Evolutionary conservation across 2,797 vertebrate species (phyloP).

Genomic region (Craterocephalus amniculus): DNA sequence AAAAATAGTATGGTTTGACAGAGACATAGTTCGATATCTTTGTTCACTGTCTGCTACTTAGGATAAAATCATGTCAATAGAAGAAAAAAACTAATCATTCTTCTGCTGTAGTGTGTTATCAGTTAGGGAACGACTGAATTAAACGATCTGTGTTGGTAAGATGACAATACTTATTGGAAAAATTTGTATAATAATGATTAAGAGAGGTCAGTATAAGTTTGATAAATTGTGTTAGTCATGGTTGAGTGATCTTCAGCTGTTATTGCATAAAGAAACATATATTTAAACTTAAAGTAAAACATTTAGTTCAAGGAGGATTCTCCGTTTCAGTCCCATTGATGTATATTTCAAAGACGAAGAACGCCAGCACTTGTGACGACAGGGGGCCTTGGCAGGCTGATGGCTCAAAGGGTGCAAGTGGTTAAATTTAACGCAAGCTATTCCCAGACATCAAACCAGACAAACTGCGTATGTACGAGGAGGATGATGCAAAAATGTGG

Average conservation of each 20-base stretch:
- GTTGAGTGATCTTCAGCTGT: neutral
- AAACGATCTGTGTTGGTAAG: neutral
- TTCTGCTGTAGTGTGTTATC: too few species aligned
- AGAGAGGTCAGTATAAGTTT: neutral
- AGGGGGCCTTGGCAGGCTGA: conserved; percentile 45
- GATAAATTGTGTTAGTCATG: neutral
- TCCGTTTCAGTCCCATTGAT: conserved; percentile 21
- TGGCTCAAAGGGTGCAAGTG: conserved; percentile 49
- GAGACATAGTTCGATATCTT: too few species aligned
- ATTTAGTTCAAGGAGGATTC: neutral
- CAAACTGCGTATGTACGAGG: conserved; percentile 62
- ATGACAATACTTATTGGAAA: neutral
- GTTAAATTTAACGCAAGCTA: conserved; percentile 49
- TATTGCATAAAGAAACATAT: neutral
- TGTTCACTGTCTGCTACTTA: too few species aligned
- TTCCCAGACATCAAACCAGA: conserved; percentile 53
- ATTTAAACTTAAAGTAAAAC: neutral
- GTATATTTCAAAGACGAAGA: conserved; percentile 2
- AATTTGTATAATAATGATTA: neutral
- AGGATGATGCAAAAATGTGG: conserved; percentile 68
- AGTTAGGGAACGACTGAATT: neutral
- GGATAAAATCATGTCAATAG: too few species aligned
- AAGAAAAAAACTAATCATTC: too few species aligned
- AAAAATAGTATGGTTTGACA: too few species aligned
- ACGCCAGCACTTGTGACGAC: conserved; percentile 57